phyloP scores from a whole-genome alignment of 2,113 vertebrate genomes.

The Empidonax traillii region DNA sequence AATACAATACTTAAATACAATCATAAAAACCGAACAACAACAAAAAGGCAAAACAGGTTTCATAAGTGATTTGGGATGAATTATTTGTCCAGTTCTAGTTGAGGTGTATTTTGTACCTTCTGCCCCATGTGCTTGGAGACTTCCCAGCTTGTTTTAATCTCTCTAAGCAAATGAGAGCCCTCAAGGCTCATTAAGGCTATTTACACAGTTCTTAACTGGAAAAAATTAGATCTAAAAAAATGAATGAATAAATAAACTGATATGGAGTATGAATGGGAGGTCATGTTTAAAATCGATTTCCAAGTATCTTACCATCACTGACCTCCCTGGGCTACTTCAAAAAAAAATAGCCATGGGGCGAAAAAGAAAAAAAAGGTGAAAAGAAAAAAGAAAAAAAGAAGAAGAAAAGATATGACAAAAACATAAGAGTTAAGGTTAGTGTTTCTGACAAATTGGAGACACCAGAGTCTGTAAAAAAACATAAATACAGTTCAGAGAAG shows the following conservation, averaged over 20 bases:
- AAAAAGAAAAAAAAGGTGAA: background rate
- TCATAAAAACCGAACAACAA: background rate
- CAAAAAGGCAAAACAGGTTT: background rate
- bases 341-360: background rate
- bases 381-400: accelerated
- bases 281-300: conserved; percentile 42
- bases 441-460: background rate
- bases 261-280: conserved; percentile 38
- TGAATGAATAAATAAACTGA: conserved; percentile 59
- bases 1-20: background rate
- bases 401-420: background rate
- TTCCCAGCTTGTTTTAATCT: conserved; percentile 63
- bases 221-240: conserved; percentile 68
- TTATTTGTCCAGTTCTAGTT: background rate
- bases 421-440: background rate
- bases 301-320: background rate
- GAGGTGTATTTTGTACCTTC: background rate
- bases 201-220: conserved; percentile 67
- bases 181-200: conserved; percentile 71
- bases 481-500: background rate
- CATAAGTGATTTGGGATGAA: background rate
- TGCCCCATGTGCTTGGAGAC: background rate
- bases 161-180: conserved; percentile 68
- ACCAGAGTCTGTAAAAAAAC: background rate
- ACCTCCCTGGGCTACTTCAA: conserved; percentile 8